Evolutionary conservation across 2,113 vertebrate genomes (phyloP).

Genomic region (Planiliza haematocheilus): DNA sequence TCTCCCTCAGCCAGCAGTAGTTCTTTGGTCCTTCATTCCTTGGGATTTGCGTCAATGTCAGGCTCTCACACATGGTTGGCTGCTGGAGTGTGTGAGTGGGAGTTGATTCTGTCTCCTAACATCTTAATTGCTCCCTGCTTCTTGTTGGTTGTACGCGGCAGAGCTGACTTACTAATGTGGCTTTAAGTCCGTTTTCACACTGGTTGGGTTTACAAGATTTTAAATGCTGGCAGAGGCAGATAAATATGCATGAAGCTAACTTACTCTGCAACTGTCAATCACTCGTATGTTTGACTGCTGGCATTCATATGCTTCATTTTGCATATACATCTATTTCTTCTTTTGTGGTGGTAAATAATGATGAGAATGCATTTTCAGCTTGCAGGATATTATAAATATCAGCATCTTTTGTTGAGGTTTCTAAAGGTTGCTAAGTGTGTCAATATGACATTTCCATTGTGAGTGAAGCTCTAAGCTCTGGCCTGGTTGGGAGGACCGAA

Average conservation of each 20-base stretch:
- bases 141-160: conserved; percentile 11
- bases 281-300: neutral
- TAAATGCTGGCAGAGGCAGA: conserved; percentile 14
- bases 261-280: neutral
- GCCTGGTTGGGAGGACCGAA: conserved; percentile 28
- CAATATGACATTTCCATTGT: conserved; percentile 47
- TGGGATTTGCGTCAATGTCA: conserved; percentile 73
- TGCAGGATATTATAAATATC: conserved; percentile 1
- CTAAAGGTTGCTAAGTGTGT: conserved; percentile 30
- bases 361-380: neutral
- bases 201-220: conserved; percentile 20
- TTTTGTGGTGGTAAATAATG: conserved; percentile 1
- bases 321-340: neutral
- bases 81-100: conserved; percentile 49
- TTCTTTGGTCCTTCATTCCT: conserved; percentile 37
- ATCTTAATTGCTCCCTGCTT: conserved; percentile 50
- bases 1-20: conserved; percentile 51
- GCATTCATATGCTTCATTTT: conserved; percentile 1
- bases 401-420: conserved; percentile 40
- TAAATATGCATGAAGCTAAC: conserved; percentile 13
- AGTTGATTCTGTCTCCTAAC: conserved; percentile 48
- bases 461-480: conserved; percentile 27
- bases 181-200: conserved; percentile 7
- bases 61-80: conserved; percentile 27
- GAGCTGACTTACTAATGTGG: conserved; percentile 24